phyloP scores from a whole-genome alignment of 2,888 invertebrate genomes.

The Epinotia bilunana region DNA sequence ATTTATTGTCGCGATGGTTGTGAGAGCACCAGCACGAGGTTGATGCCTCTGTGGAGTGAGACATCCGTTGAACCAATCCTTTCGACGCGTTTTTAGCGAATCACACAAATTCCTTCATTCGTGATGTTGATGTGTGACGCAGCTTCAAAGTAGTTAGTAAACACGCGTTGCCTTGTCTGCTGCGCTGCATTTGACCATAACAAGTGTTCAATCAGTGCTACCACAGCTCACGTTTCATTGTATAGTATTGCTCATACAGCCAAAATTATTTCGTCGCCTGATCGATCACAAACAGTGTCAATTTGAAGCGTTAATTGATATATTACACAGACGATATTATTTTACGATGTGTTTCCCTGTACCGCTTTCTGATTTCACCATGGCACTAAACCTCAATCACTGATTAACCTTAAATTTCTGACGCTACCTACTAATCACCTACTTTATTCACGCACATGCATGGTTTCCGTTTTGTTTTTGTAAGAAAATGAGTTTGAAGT shows the following conservation, averaged over 20 bases:
- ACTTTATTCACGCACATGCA: constrained; percentile 34
- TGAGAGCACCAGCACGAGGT: constrained; percentile 33
- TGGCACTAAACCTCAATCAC: constrained; percentile 44
- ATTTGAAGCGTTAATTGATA: constrained; percentile 20
- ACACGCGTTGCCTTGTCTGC: constrained; percentile 17
- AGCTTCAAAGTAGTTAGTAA: constrained; percentile 12
- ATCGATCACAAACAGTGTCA: constrained; percentile 10
- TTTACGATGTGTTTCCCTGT: constrained; percentile 26
- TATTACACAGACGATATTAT: constrained; percentile 10
- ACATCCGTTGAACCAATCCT: neutral
- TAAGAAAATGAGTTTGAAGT: constrained; percentile 1
- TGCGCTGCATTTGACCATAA: constrained; percentile 12
- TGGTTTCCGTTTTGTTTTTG: constrained; percentile 15
- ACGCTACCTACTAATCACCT: constrained; percentile 22
- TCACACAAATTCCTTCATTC: neutral
- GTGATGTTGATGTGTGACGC: constrained; percentile 16
- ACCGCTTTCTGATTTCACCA: constrained; percentile 38
- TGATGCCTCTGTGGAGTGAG: constrained; percentile 6
- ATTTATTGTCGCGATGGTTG: constrained; percentile 67
- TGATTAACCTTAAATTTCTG: constrained; percentile 12
- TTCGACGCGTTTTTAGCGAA: neutral
- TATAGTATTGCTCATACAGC: constrained; percentile 32
- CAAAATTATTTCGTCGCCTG: constrained; percentile 4
- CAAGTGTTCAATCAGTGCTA: constrained; percentile 31
- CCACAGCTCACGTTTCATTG: constrained; percentile 24